phyloP scores from a whole-genome alignment of 2,113 vertebrate species.

The Strix aluco region DNA sequence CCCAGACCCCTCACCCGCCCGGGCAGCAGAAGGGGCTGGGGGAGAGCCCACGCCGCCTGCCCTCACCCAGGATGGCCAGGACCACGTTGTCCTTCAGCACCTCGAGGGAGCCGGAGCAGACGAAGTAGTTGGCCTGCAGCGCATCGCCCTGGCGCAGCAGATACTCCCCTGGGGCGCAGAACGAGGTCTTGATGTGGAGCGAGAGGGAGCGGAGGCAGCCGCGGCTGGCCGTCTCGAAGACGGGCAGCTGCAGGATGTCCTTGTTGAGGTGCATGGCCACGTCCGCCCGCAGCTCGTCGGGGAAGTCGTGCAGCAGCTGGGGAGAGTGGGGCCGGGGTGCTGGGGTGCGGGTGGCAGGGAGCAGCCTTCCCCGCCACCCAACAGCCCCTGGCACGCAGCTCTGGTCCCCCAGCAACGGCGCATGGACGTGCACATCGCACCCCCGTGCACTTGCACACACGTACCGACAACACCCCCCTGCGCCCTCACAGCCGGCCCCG shows the following conservation, averaged over 20 bases:
- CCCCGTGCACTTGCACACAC: rapidly evolving
- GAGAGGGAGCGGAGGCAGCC: slow-evolving; percentile 94
- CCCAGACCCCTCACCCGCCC: rapidly evolving
- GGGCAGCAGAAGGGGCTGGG: not conserved
- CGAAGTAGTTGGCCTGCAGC: slow-evolving; percentile 91
- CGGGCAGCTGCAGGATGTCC: slow-evolving; percentile 92
- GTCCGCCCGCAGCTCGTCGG: slow-evolving; percentile 91
- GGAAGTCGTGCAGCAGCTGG: slow-evolving; percentile 94
- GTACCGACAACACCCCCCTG: too few relatives aligned
- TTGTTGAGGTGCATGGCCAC: slow-evolving; percentile 97
- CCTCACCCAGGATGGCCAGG: slow-evolving; percentile 92
- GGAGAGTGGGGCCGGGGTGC: not conserved
- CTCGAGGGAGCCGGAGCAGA: slow-evolving; percentile 94
- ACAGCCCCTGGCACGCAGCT: not conserved
- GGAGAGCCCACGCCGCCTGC: not conserved
- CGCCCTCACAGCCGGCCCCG: not conserved
- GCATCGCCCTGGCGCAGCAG: slow-evolving; percentile 92
- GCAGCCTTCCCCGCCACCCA: not conserved
- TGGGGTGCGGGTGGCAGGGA: not conserved
- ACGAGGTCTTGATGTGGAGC: slow-evolving; percentile 93
- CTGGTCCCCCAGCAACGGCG: not conserved
- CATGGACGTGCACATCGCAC: rapidly evolving
- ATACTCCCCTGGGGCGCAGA: slow-evolving; percentile 94
- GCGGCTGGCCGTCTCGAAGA: slow-evolving; percentile 90
- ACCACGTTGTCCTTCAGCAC: slow-evolving; percentile 91